phyloP scores from a whole-genome alignment of 2,113 vertebrate species.

The Sapajus apella region DNA sequence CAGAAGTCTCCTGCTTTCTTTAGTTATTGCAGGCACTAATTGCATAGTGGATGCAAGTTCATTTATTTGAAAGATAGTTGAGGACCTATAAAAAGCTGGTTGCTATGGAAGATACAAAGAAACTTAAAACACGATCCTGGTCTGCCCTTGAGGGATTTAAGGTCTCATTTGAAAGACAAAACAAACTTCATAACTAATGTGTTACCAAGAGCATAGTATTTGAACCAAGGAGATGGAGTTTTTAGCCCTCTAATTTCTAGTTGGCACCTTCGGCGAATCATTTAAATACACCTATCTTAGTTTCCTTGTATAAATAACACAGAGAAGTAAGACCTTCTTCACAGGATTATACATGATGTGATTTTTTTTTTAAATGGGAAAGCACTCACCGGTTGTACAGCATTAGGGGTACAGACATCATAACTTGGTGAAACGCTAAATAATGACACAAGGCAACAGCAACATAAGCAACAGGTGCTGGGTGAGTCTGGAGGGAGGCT shows the following conservation, averaged over 20 bases:
- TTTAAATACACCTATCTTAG: background rate
- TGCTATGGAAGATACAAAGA: background rate
- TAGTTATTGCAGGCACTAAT: background rate
- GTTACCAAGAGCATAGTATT: background rate
- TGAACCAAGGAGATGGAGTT: background rate
- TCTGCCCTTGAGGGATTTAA: background rate
- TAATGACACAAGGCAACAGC: background rate
- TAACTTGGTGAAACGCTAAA: background rate
- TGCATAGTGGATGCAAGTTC: background rate
- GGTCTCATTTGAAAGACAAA: background rate
- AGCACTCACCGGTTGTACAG: background rate
- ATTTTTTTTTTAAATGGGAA: background rate
- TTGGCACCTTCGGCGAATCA: background rate
- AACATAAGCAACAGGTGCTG: background rate
- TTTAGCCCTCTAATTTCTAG: background rate
- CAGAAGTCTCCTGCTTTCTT: background rate
- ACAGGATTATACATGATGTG: background rate
- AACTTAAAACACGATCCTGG: background rate
- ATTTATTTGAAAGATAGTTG: background rate
- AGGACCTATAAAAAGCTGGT: background rate
- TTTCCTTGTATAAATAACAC: background rate
- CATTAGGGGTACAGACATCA: background rate
- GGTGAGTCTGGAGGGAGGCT: background rate
- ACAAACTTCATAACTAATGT: background rate
- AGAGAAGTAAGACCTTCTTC: background rate